Evolutionary conservation across 2,888 invertebrate species (phyloP), one percentile per base, ranked within the genome.

Genomic region (Drosophila subsilvestris): DNA sequence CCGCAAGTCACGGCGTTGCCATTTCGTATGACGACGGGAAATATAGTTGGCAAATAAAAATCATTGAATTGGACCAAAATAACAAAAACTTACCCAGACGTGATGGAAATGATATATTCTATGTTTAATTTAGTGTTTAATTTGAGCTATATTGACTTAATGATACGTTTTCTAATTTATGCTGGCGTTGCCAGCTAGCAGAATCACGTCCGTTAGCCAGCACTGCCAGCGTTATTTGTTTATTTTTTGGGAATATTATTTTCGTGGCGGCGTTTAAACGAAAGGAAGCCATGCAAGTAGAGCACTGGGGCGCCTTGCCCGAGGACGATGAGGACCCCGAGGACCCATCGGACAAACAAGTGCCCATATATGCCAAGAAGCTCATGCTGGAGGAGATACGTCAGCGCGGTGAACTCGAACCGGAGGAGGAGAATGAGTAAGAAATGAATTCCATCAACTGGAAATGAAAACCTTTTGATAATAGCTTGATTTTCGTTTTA

Each of bases 331-430:
- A 83, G 0, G 50, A 18, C 12, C 42, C 32, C 3, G 43, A 68
- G 9, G 44, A 70, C 2, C 42, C 63, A 6, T 18, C 51, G 2
- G 79, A 83, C 20, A 85, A 75, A 50, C 78, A 63, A 29, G 79
- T 90, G 44, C 72, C 86, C 1, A 75, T 83, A 3, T 56, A 62
- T 9, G 80, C 78, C n/a, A 90, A 90, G 45, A 80, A 78, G 14
- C 63, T 71, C 9, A 90, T 89, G 49, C 70, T 90, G n/a, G 85
- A 89, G 7, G 90, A 89, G 63, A 71, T 89, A 29, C 72, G 68
- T 3, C 79, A 77, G 20, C 77, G 70, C 54, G 79, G 69, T 12
- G 73, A 74, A 1, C 59, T 67, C 1, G 29, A 74, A 8, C 63
- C 78, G 20, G n/a, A 42, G 20, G n/a, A 42, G 20, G 78, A 78